Evolutionary conservation across 2,888 invertebrate species (phyloP).

Genomic region (Allolobophora icterica): DNA sequence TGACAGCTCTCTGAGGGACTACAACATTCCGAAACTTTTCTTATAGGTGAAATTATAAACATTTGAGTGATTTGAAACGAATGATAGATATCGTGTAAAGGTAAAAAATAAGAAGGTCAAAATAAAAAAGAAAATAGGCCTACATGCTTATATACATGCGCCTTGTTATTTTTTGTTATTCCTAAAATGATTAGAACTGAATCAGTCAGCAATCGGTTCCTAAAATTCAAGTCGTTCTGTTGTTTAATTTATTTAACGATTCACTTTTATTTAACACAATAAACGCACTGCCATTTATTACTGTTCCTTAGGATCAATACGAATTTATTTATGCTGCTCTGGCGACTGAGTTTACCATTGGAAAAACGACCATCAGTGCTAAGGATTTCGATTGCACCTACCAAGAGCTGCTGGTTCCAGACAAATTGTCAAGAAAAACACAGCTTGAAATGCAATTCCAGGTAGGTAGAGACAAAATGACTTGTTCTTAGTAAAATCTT

Average conservation of each 20-base stretch:
- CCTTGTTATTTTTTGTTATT: too few species aligned
- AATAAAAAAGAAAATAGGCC: too few species aligned
- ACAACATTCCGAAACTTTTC: too few species aligned
- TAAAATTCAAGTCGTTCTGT: not conserved
- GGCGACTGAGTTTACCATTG: not conserved
- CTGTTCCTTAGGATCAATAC: not conserved
- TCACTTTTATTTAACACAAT: not conserved
- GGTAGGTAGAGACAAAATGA: not conserved
- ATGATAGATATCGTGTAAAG: too few species aligned
- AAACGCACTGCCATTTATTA: not conserved
- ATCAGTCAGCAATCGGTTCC: too few species aligned
- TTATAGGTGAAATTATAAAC: too few species aligned
- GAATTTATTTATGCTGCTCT: constrained; percentile 13
- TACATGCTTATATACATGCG: too few species aligned
- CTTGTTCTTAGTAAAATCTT: not conserved
- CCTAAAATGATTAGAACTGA: too few species aligned
- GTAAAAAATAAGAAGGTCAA: too few species aligned
- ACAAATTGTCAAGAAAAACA: not conserved
- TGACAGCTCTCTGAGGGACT: too few species aligned
- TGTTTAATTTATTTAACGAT: not conserved
- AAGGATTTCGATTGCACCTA: not conserved
- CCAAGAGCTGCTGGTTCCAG: not conserved
- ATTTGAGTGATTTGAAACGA: too few species aligned
- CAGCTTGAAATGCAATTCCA: constrained; percentile 23
- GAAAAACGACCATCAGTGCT: not conserved